A percentile compares a stretch with the other conserved stretches of the same genome.
These are phyloP conservation scores for Drosophila cracens DNA, from an alignment of 2,888 invertebrate species.

Conservation along the genomic window DNA sequence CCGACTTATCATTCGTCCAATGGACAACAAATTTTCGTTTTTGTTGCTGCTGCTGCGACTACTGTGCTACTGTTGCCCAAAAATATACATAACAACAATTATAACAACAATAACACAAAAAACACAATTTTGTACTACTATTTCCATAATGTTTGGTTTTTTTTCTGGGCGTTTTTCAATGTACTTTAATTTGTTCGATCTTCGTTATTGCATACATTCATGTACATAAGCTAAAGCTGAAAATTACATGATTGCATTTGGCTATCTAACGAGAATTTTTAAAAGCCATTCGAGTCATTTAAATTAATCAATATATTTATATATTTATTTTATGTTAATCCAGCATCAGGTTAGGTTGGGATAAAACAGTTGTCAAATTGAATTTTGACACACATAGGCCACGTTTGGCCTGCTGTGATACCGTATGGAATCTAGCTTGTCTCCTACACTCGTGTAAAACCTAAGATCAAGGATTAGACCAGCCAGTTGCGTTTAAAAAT, in stretches of 20 bases:
- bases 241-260: background rate
- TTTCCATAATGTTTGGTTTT: conserved; percentile 16
- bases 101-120: conserved; percentile 7
- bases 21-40: conserved; percentile 54
- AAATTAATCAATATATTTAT: background rate
- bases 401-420: no score
- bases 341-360: background rate
- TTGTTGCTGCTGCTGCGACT: conserved; percentile 30
- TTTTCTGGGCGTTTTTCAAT: conserved; percentile 39
- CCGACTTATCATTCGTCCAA: conserved; percentile 74
- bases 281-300: background rate
- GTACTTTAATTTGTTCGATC: conserved; percentile 46
- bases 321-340: background rate
- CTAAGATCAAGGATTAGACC: no score
- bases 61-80: conserved; percentile 19
- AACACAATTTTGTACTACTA: conserved; percentile 18
- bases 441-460: no score
- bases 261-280: background rate
- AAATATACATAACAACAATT: conserved; percentile 40
- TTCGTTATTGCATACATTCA: conserved; percentile 1
- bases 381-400: no score
- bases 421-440: no score
- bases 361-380: no score
- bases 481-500: no score
- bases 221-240: background rate